Percentiles rank a stretch among this genome's conserved stretches.
Conservation (phyloP, 2,113 vertebrate species). For the Actenoides hombroni region DNA sequence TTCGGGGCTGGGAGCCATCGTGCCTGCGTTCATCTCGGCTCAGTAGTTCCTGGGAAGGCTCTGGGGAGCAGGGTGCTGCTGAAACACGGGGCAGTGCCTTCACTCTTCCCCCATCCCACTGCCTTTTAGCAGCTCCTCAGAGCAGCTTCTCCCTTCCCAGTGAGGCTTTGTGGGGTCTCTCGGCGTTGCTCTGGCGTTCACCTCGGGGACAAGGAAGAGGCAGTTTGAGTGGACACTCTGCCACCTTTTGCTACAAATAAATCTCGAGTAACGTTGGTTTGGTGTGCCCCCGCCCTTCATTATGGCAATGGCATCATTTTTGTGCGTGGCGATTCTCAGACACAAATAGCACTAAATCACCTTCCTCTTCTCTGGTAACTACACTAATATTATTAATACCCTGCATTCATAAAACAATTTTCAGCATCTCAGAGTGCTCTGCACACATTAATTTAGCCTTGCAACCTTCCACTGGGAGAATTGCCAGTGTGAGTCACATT, state of each 20-base stretch:
- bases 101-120: rapidly evolving
- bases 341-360: conserved; percentile 11
- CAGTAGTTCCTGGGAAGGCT: rapidly evolving
- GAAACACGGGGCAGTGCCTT: rapidly evolving
- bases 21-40: not conserved
- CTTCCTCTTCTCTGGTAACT: not conserved
- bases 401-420: conserved; percentile 14
- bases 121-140: not conserved
- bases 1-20: not conserved
- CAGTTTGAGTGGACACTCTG: not conserved
- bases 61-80: not conserved
- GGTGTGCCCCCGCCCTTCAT: not conserved
- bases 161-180: not conserved
- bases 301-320: not conserved
- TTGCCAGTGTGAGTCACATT: conserved; percentile 11
- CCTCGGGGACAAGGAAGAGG: rapidly evolving
- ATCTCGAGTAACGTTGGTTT: not conserved
- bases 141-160: not conserved
- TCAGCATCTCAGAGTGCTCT: not conserved
- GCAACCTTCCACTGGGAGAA: conserved; percentile 21
- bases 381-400: conserved; percentile 13
- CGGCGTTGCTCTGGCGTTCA: rapidly evolving
- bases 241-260: not conserved
- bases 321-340: not conserved
- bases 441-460: conserved; percentile 27